Percentiles rank a stretch among this genome's conserved stretches.
Evolutionary conservation across 2,888 invertebrate species (phyloP).

Genomic region (Diploptera punctata): DNA sequence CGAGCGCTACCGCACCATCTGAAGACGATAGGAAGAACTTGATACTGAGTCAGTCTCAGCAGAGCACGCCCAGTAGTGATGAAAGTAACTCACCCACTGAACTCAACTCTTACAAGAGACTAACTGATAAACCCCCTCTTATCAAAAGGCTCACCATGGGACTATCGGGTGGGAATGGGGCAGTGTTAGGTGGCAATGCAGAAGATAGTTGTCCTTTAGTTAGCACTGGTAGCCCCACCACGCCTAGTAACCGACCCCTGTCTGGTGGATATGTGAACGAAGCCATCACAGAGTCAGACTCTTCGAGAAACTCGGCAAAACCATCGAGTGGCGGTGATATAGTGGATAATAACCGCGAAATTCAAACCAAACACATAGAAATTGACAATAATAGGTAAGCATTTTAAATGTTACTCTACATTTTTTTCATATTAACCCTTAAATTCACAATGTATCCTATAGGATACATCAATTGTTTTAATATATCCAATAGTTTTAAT

Average conservation of each 20-base stretch:
- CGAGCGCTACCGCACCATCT: constrained; percentile 4
- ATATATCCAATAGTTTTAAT: too few species aligned
- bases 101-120: constrained; percentile 82
- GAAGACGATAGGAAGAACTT: background rate
- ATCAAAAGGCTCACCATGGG: constrained; percentile 80
- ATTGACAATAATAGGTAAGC: constrained; percentile 64
- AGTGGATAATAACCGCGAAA: constrained; percentile 52
- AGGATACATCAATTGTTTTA: too few species aligned
- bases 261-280: constrained; percentile 84
- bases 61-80: constrained; percentile 68
- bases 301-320: constrained; percentile 51
- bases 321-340: constrained; percentile 39
- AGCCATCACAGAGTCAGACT: constrained; percentile 71
- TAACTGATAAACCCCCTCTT: constrained; percentile 82
- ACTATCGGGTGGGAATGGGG: constrained; percentile 56
- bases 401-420: too few species aligned
- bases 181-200: constrained; percentile 54
- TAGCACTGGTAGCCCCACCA: constrained; percentile 65
- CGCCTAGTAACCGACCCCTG: constrained; percentile 60
- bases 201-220: constrained; percentile 81
- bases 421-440: too few species aligned
- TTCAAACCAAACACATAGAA: constrained; percentile 65
- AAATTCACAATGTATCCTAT: too few species aligned
- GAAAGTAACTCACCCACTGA: constrained; percentile 89
- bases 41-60: constrained; percentile 55